Evolutionary conservation across 2,797 vertebrate genomes (phyloP), one percentile per base, ranked within the genome.

Genomic region (Phyllotis vaccarum): DNA sequence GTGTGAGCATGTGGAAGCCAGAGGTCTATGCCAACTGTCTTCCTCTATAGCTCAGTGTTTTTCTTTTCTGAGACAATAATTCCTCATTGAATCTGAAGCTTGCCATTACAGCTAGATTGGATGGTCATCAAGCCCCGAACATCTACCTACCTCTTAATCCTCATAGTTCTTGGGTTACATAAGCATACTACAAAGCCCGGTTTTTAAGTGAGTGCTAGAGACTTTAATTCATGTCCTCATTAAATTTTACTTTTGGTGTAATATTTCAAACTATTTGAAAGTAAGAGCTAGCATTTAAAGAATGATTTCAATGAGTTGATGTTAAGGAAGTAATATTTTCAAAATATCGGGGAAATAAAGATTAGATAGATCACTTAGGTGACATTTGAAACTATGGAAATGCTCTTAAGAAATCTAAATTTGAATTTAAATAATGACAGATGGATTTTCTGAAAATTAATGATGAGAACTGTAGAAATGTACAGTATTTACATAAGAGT

Each of bases 311-410:
- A 91, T 40, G 76, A 74, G 85, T 91, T 90, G 66, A 37, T 2
- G 46, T 95, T 91, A 95, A 64, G 88, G 7, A 96, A 90, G 31
- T 95, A 88, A 64, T 54, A 54, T 60, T 72, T 94, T 92, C 92
- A 31, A 62, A 87, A 91, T 89, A 96, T 89, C 14, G 6, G 10
- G 6, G 11, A 90, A 93, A 86, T 83, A 40, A 17, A 37, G 34
- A 40, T 9, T 31, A 49, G 54, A 96, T 88, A 19, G 9, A 78
- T 93, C 54, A 88, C 11, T 91, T 86, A 72, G 83, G 19, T n/a
- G 74, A 76, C 14, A 52, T 64, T 60, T 4, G 3, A 74, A 64
- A 89, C 21, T 89, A 70, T 34, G 82, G 24, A 3, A 80, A 90
- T 89, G 52, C 0, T 90, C 64, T 81, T 52, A 96, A 91, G 3